A percentile compares a stretch with the other conserved stretches of the same genome.
Evolutionary conservation across 2,113 vertebrate genomes (phyloP).

Genomic region (Halcyon malimbica): DNA sequence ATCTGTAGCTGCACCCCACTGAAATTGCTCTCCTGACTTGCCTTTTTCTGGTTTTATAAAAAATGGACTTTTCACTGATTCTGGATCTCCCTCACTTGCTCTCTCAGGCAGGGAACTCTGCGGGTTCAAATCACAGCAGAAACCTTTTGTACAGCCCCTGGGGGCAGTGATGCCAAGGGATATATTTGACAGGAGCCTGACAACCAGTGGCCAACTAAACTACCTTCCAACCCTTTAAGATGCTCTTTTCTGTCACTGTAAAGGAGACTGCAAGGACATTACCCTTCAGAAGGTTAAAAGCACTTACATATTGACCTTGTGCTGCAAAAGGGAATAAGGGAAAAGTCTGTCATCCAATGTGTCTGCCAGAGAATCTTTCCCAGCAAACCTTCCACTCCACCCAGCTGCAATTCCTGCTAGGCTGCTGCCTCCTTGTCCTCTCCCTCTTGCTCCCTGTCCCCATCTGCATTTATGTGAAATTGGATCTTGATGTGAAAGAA

Average conservation of each 20-base stretch:
- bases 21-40: not conserved
- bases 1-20: not conserved
- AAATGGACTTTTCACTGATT: not conserved
- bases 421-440: not conserved
- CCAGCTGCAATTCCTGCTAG: not conserved
- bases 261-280: not conserved
- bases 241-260: not conserved
- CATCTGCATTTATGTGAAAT: not conserved
- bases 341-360: not conserved
- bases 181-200: not conserved
- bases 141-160: not conserved
- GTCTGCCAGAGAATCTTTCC: not conserved
- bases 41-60: not conserved
- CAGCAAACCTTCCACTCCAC: not conserved
- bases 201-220: not conserved
- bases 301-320: not conserved
- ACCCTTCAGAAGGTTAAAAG: not conserved
- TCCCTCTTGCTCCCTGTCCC: not conserved
- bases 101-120: accelerated
- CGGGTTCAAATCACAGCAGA: not conserved
- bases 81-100: not conserved
- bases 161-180: not conserved
- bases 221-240: not conserved
- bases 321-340: not conserved
- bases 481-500: not conserved